Base-by-base conservation (phyloP, 2,888 invertebrate genomes). In the Rutpela maculata region DNA sequence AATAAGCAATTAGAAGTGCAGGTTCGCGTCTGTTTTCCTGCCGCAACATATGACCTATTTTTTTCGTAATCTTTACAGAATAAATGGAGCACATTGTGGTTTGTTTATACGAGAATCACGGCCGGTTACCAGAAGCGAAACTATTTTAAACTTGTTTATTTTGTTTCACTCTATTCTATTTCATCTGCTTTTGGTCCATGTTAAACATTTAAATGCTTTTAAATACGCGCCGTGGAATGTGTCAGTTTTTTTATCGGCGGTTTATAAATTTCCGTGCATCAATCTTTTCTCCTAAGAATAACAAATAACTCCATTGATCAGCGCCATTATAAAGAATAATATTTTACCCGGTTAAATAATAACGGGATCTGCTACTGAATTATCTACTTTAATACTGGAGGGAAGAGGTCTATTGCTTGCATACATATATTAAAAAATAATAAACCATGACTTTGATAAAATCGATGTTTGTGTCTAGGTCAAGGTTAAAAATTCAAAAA, bases 71-170 rank as follows among this genome's bases (percentile, higher is more conserved):
- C 38, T 72, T 72, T 50, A 19, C 63, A 63, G 55, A 62, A 63
- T 72, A 72, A 72, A 72, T 63, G 72, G 72, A 63, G 31, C 72
- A 63, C 63, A 59, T 43, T 55, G 38, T 55, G 72, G 19, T 63
- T 19, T 72, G 72, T 72, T 72, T 72, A 72, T 50, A 38, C 31
- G 63, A 72, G 63, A 72, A 63, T 72, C 72, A 72, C 72, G 72
- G 72, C 63, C 72, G 63, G 62, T 55, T 72, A 63, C 72, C 72
- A 72, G 72, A 72, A 72, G 50, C 63, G 62, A 72, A 55, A 72
- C 72, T 72, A 72, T 72, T 72, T 72, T 72, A 72, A 72, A 72
- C 63, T 63, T 72, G 72, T 72, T 72, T 72, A 72, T 72, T 72
- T 72, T 72, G 55, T 50, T 72, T 72, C 55, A 11, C 55, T 31